Percentiles rank a stretch among this genome's conserved stretches.
phyloP scores from a whole-genome alignment of 2,113 vertebrate species.

The Salvelinus sp. region DNA sequence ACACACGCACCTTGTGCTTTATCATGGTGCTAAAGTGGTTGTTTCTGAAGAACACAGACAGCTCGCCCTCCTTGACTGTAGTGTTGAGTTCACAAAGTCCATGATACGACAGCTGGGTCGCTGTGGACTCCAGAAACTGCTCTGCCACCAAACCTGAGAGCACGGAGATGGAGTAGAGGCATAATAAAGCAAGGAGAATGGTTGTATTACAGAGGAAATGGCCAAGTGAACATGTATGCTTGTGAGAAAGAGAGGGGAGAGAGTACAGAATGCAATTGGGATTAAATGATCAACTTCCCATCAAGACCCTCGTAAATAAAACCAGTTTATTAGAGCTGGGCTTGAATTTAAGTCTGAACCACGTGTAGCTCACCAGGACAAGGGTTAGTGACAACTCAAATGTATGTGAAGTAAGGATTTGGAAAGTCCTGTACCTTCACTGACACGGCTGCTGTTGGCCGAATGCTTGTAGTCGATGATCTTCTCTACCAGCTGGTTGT shows the following conservation, averaged over 20 bases:
- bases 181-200: background rate
- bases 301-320: no score
- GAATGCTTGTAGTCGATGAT: conserved; percentile 92
- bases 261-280: no score
- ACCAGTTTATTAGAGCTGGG: no score
- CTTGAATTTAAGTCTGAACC: no score
- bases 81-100: conserved; percentile 88
- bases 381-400: no score
- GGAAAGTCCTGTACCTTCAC: conserved; percentile 80
- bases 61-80: conserved; percentile 80
- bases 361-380: no score
- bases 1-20: conserved; percentile 84
- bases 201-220: no score
- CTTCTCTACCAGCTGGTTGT: conserved; percentile 96
- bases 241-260: conserved; percentile 45
- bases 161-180: conserved; percentile 74
- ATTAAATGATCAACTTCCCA: no score
- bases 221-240: background rate
- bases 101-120: conserved; percentile 88
- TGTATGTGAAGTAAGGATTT: no score
- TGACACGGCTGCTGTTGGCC: conserved; percentile 79
- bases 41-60: conserved; percentile 94
- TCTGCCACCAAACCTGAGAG: conserved; percentile 85
- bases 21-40: conserved; percentile 95
- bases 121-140: conserved; percentile 89